These are phyloP conservation scores for Bubalus kerabau DNA, from an alignment of 2,113 vertebrate species.

Conservation along the genomic window DNA sequence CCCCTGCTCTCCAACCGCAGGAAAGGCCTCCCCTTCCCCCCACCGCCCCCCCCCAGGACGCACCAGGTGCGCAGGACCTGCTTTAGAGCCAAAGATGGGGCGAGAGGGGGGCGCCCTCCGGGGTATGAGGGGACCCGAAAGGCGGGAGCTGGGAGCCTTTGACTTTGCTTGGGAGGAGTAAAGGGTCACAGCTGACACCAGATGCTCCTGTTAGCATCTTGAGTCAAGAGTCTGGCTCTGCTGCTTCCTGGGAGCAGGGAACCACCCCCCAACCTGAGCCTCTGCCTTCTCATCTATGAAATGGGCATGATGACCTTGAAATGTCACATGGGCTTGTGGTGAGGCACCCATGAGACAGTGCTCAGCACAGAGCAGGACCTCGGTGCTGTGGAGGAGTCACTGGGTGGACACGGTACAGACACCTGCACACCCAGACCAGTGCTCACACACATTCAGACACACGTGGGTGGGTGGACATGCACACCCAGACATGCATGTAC, in stretches of 20 bases:
- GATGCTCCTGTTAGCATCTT: fast-evolving
- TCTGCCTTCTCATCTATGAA: not conserved
- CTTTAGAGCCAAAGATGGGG: not conserved
- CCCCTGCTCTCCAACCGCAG: not conserved
- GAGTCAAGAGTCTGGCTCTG: not conserved
- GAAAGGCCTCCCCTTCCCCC: not conserved
- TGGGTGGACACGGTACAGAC: not conserved
- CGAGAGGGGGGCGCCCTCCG: not conserved
- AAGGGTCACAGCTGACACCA: not conserved
- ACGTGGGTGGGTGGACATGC: fast-evolving
- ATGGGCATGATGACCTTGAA: not conserved
- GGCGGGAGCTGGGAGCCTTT: not conserved
- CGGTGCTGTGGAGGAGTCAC: fast-evolving
- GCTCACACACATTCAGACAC: not conserved
- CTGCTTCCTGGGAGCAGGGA: not conserved
- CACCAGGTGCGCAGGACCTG: not conserved
- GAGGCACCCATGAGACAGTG: too few relatives aligned
- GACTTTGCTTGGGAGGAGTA: not conserved
- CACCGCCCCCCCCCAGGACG: too few relatives aligned
- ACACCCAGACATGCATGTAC: not conserved
- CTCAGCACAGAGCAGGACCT: not conserved
- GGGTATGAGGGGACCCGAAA: fast-evolving
- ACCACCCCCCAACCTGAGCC: not conserved
- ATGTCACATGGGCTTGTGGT: fast-evolving
- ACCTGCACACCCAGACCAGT: too few relatives aligned